Base-by-base conservation (phyloP, 2,888 invertebrate species). In the Poecilus cupreus region DNA sequence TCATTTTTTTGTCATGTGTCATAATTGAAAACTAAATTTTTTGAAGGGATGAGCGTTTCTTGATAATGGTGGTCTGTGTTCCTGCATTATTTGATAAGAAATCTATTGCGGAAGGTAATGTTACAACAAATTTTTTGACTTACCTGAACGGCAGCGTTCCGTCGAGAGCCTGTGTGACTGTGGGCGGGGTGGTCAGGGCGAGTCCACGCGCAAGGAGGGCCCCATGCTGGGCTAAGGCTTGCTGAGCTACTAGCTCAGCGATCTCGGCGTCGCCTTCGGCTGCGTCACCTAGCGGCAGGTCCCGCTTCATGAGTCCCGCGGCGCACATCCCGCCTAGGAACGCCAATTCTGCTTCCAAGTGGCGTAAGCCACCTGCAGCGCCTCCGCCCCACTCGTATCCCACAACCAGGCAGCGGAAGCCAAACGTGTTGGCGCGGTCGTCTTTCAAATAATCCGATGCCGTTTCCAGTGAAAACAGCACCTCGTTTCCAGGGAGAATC, bases 381-480 rank as follows among this genome's bases (percentile, higher is more conserved):
- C 92, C 86, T 16, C 92, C 90, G 6, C 91, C 94, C 94, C 93
- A 97, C 88, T 94, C 97, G 89, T 93, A 97, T 82, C 94, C 98
- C 86, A 95, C 93, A 78, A 95, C 94, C 32, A 96, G 89, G 87
- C 96, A 96, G 83, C 93, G 96, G 91, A 94, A 98, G 85, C 92
- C 94, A 88, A 93, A 97, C 82, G 94, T 93, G 86, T 93, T 93
- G 0, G 94, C 94, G 86, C 95, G 94, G 84, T 96, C 97, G 89
- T 97, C 97, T 86, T 96, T 96, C 82, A 97, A 93, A 88, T 98
- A 98, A 88, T 98, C 95, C 0, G 98, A 96, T 0, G 98, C 97
- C 0, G 98, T 98, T 90, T 99, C 98, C 87, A 99, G 88, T 0
- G 98, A 97, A 89, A 99, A 98, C 86, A 98, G 94, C 0, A 98